Evolutionary conservation across 2,888 invertebrate genomes (phyloP), one percentile per base, ranked within the genome.

Genomic region (Psylliodes chrysocephalus): DNA sequence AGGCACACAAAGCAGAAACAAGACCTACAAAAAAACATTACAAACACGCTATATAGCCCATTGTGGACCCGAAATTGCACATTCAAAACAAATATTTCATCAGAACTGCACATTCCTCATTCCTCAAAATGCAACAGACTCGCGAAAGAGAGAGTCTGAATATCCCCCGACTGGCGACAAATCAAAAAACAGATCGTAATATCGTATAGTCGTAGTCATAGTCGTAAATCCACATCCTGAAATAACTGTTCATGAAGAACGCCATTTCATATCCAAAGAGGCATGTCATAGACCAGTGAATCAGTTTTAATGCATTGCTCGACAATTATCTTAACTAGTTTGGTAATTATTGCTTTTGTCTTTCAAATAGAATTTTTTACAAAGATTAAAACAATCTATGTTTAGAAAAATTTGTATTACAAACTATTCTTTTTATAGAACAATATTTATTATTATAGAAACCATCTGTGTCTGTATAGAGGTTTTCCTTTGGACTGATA

Each of bases 151-250:
- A 40, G 6, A 54, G 15, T 28, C n/a, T 14, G 7, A 40, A 54
- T 12, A 22, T 40, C 40, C 53, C n/a, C 54, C 38, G 38, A 22
- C 19, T 54, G 54, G 54, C 54, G 54, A 54, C 54, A 54, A 54
- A 54, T 40, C 35, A 54, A 54, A 54, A 54, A 54, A 54, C 54
- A 40, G 40, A 54, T 42, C 22, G 35, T 54, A 38, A 54, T 54
- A 54, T 54, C 54, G 42, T 42, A 42, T 51, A 25, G 30, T 51
- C 30, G 51, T 51, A 25, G 51, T 51, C 30, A 25, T 51, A 25
- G 51, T 33, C 51, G 54, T 54, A 54, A 54, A 54, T 54, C 54
- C 54, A 54, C 54, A 54, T 54, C 54, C 54, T 40, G 54, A 25
- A 54, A 54, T 54, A 54, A 54, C 54, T 51, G 51, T 10, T 51